Conservation (phyloP, 1,140 invertebrate genomes). For the Drosophila kepulauana region DNA sequence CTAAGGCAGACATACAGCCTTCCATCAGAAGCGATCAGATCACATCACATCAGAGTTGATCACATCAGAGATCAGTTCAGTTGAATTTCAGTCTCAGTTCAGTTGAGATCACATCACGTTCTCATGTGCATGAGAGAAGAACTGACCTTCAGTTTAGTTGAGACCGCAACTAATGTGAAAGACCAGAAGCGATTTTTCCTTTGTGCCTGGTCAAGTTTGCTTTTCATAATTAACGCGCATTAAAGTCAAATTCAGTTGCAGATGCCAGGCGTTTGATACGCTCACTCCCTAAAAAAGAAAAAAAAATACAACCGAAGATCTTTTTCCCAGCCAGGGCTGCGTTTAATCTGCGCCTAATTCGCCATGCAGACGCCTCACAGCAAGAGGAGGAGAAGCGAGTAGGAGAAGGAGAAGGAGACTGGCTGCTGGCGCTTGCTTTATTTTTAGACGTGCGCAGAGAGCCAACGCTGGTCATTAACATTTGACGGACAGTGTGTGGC, state of each 20-base stretch:
- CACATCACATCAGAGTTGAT: neutral
- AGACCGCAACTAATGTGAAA: constrained; percentile 65
- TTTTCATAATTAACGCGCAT: constrained; percentile 77
- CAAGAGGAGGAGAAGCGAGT: too few relatives aligned
- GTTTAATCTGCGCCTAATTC: constrained; percentile 70
- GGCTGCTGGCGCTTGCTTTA: constrained; percentile 54
- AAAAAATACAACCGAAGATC: neutral
- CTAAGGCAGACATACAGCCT: constrained; percentile 1
- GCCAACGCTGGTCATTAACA: constrained; percentile 70
- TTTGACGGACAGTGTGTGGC: constrained; percentile 49
- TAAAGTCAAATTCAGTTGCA: constrained; percentile 70
- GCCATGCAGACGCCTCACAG: constrained; percentile 63
- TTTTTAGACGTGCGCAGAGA: constrained; percentile 51
- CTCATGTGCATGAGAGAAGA: neutral
- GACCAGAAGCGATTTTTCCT: constrained; percentile 63
- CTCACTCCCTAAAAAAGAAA: constrained; percentile 3
- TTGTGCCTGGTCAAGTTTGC: constrained; percentile 67
- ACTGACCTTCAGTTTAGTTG: constrained; percentile 49
- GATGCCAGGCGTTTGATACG: constrained; percentile 58
- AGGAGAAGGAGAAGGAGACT: neutral
- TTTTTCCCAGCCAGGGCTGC: constrained; percentile 9
- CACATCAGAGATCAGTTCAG: neutral
- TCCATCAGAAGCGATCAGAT: constrained; percentile 16
- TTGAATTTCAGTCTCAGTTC: neutral
- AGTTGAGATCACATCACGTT: constrained; percentile 4